Base-by-base conservation (phyloP, 2,797 vertebrate species). In the Typhlichthys eigenmanni region DNA sequence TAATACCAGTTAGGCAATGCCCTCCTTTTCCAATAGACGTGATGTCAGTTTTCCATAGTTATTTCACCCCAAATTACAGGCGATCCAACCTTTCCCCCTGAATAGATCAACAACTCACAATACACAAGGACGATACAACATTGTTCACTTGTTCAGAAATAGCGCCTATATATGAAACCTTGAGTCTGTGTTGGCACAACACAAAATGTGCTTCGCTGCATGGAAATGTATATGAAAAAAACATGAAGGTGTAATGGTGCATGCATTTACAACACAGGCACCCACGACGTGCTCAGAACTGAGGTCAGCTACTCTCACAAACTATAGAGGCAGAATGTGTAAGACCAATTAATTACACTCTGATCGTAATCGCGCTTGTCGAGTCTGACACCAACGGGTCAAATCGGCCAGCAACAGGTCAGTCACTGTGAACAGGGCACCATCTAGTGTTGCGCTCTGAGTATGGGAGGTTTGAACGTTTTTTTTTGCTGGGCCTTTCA, bases 381-480 rank as follows among this genome's bases (percentile, higher is more conserved):
- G 0, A 24, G 59, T 6, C 38, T 29, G 0, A 67, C 72, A 38
- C 19, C 4, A 43, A 66, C 66, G 11, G 88, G 80, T 85, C 81
- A 75, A 6, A 38, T 3, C 34, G 75, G 80, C 64, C 73, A 78
- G 75, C 69, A 78, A 71, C 78, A 80, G 84, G 88, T 86, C 83
- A 84, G 62, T 69, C 24, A 5, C 82, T 82, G 56, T 71, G 87
- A 78, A 57, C 83, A 89, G 84, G 85, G 87, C 87, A 80, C 89
- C 89, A 87, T 83, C 89, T 90, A 87, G 86, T 86, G 87, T 85
- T 69, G 56, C 66, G 67, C 53, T 74, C 51, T 58, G 75, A 83
- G 84, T 66, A 87, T 19, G 17, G 34, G 3, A 9, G 0, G 24
- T 24, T 24, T 24, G 3, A 3, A 24, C 24, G 3, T 24, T 24